phyloP scores from a whole-genome alignment of 2,888 invertebrate genomes.

The Erebia aethiops region DNA sequence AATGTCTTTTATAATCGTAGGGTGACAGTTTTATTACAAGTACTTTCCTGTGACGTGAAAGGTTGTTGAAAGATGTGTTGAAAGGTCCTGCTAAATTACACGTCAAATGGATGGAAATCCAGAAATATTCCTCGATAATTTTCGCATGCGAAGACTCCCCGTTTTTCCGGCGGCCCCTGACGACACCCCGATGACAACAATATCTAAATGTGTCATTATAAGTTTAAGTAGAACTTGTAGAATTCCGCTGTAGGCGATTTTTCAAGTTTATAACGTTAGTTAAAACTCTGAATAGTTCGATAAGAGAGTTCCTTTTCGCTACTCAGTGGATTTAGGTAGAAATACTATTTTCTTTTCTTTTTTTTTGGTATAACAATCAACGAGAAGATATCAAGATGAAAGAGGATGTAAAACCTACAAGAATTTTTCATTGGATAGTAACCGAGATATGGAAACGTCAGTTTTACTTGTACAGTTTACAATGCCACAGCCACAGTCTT shows the following conservation, averaged over 20 bases:
- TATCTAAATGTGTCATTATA: slow-evolving; percentile 82
- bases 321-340: not conserved
- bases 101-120: slow-evolving; percentile 75
- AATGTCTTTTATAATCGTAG: too few relatives aligned
- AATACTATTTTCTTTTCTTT: too few relatives aligned
- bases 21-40: not conserved
- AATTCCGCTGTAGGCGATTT: slow-evolving; percentile 61
- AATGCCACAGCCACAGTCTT: too few relatives aligned
- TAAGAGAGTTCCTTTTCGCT: slow-evolving; percentile 33
- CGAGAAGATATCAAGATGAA: too few relatives aligned
- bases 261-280: slow-evolving; percentile 58
- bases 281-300: slow-evolving; percentile 52
- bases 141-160: slow-evolving; percentile 42
- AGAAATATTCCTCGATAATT: slow-evolving; percentile 69
- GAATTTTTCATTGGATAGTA: too few relatives aligned
- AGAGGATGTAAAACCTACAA: too few relatives aligned
- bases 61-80: slow-evolving; percentile 33
- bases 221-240: slow-evolving; percentile 67
- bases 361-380: too few relatives aligned
- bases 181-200: slow-evolving; percentile 65
- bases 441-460: too few relatives aligned
- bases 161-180: slow-evolving; percentile 11
- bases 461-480: too few relatives aligned
- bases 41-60: too few relatives aligned
- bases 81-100: slow-evolving; percentile 68